phyloP scores from a whole-genome alignment of 1,140 invertebrate species.

The Zophobas atratus region DNA sequence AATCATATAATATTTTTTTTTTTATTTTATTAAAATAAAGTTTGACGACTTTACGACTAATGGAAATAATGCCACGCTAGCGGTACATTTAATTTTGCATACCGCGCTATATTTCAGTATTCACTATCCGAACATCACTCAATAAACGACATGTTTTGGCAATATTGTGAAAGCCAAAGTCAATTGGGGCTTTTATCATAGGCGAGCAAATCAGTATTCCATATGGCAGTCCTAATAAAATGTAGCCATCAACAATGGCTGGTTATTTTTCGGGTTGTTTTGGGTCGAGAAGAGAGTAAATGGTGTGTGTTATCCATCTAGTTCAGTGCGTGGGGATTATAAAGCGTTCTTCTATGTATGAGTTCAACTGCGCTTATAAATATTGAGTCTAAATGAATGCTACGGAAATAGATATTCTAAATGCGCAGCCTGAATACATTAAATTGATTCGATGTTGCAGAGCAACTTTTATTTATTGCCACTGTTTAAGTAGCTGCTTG shows the following conservation, averaged over 20 bases:
- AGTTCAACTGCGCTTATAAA: constrained; percentile 57
- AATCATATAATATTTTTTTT: no score
- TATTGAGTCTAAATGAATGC: constrained; percentile 50
- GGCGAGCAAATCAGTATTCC: constrained; percentile 62
- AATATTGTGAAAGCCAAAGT: constrained; percentile 54
- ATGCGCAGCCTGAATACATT: constrained; percentile 30
- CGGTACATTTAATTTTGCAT: constrained; percentile 49
- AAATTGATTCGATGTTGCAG: constrained; percentile 22
- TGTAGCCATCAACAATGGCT: constrained; percentile 62
- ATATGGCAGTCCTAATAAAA: constrained; percentile 63
- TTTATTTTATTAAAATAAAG: background rate
- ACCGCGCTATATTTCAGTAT: constrained; percentile 14
- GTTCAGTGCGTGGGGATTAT: constrained; percentile 57
- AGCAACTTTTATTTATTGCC: constrained; percentile 25
- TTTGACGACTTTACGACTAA: background rate
- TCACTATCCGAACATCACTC: constrained; percentile 45
- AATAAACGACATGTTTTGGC: constrained; percentile 56
- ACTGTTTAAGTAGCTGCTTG: constrained; percentile 7
- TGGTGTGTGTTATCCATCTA: constrained; percentile 62
- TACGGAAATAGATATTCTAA: constrained; percentile 45
- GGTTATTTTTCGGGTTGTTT: constrained; percentile 64
- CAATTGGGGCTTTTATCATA: constrained; percentile 50
- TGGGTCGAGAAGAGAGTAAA: constrained; percentile 56
- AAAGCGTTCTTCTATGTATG: constrained; percentile 62
- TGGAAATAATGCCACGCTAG: background rate